Evolutionary conservation across 64 coral and sea anemone genomes (phyloP).

Genomic region (Porites lutea): DNA sequence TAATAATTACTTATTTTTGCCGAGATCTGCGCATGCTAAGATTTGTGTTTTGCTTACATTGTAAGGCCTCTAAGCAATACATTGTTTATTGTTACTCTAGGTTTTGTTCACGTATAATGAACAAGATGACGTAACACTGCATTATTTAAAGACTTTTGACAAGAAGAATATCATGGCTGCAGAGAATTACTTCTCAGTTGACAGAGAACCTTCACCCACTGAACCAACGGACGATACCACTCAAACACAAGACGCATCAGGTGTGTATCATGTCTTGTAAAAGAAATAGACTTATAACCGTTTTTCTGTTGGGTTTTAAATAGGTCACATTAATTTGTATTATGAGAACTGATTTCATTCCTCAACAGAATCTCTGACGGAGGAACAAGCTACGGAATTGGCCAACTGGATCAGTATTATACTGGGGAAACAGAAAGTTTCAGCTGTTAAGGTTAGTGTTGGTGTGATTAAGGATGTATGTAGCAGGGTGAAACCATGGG

Average conservation of each 20-base stretch:
- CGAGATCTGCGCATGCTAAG: no score
- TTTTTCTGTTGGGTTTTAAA: no score
- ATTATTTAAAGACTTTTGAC: constrained; percentile 82
- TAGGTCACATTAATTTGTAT: neutral
- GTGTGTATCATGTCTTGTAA: neutral
- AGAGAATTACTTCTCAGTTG: constrained; percentile 82
- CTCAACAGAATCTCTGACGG: constrained; percentile 19
- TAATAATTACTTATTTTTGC: neutral
- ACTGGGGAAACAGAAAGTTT: constrained; percentile 47
- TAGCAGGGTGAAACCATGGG: no score
- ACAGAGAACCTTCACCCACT: constrained; percentile 36
- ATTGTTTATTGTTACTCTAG: neutral
- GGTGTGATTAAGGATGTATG: no score
- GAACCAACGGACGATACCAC: neutral
- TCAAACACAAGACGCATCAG: neutral
- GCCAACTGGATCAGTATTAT: constrained; percentile 63
- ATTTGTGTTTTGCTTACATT: no score
- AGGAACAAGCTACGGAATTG: constrained; percentile 49
- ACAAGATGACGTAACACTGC: constrained; percentile 85
- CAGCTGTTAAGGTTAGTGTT: constrained; percentile 40
- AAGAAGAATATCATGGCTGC: constrained; percentile 80
- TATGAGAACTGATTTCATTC: neutral
- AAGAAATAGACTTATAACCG: no score
- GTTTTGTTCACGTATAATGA: constrained; percentile 94
- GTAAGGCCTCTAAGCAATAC: no score